A percentile compares a stretch with the other conserved stretches of the same genome.
phyloP scores from a whole-genome alignment of 1,140 invertebrate genomes.

The Aradophagus sp. region DNA sequence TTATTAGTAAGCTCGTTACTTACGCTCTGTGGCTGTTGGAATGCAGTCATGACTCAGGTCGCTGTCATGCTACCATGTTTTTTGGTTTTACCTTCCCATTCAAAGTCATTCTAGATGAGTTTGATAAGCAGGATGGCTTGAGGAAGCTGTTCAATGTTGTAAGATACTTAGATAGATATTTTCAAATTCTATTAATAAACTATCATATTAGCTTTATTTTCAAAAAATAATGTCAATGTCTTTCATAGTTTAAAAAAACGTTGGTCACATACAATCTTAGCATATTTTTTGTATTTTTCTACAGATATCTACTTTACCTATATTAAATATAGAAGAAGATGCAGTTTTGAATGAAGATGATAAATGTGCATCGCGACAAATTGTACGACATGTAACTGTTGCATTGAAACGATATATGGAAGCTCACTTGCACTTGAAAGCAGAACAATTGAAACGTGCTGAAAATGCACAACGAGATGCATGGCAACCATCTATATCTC shows the following conservation, averaged over 20 bases:
- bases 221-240: no score
- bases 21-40: constrained; percentile 96
- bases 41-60: constrained; percentile 95
- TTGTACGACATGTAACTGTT: constrained; percentile 92
- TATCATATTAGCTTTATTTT: constrained; percentile 17
- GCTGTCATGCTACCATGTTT: constrained; percentile 98
- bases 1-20: constrained; percentile 86
- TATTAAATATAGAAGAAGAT: constrained; percentile 83
- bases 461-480: constrained; percentile 73
- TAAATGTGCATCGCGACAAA: constrained; percentile 93
- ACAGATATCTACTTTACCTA: constrained; percentile 87
- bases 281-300: constrained; percentile 1
- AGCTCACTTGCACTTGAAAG: constrained; percentile 89
- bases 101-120: constrained; percentile 91
- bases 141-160: constrained; percentile 95
- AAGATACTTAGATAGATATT: no score
- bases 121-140: constrained; percentile 93
- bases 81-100: constrained; percentile 96
- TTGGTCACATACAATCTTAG: no score
- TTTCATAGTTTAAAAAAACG: no score
- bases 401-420: constrained; percentile 94
- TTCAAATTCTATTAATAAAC: no score
- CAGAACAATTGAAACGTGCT: constrained; percentile 84
- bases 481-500: constrained; percentile 73
- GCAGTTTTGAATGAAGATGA: constrained; percentile 89